phyloP scores from a whole-genome alignment of 2,888 invertebrate genomes.

The Polymixis lichenea region DNA sequence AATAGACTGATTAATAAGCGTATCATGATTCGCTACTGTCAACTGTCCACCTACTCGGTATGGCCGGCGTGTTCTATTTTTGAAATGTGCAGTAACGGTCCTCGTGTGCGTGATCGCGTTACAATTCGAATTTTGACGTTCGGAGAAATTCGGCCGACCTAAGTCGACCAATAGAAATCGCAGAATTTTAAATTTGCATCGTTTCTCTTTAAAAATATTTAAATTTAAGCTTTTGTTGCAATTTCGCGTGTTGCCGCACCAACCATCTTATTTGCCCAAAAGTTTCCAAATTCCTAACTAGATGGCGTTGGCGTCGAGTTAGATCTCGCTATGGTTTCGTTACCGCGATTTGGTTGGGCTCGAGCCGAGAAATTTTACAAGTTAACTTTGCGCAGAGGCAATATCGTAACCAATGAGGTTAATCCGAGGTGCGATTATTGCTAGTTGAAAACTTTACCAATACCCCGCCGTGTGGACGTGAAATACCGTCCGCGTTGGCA shows the following conservation, averaged over 20 bases:
- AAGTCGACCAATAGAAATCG: constrained; percentile 75
- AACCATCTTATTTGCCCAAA: constrained; percentile 33
- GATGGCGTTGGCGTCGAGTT: constrained; percentile 76
- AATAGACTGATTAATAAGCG: constrained; percentile 88
- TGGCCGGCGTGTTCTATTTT: constrained; percentile 89
- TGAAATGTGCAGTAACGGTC: constrained; percentile 90
- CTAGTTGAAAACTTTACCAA: constrained; percentile 97
- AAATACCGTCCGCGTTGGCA: constrained; percentile 88
- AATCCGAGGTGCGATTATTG: constrained; percentile 97
- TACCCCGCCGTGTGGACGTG: constrained; percentile 89
- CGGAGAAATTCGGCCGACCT: constrained; percentile 86
- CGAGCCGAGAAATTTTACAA: neutral
- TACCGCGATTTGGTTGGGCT: constrained; percentile 30
- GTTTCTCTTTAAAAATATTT: constrained; percentile 87
- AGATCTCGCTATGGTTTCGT: constrained; percentile 72
- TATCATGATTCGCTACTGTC: constrained; percentile 84
- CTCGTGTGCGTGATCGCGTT: constrained; percentile 86
- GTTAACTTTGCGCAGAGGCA: constrained; percentile 97
- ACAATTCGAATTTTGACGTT: constrained; percentile 87
- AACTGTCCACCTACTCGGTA: constrained; percentile 84
- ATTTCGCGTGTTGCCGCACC: constrained; percentile 63
- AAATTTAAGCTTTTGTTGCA: constrained; percentile 74
- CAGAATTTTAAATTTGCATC: constrained; percentile 75
- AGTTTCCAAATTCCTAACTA: constrained; percentile 62
- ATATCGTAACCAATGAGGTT: constrained; percentile 98